Percentiles rank a stretch among this genome's conserved stretches.
phyloP scores from a whole-genome alignment of 2,888 invertebrate species.

The Melinopterus prodromus region DNA sequence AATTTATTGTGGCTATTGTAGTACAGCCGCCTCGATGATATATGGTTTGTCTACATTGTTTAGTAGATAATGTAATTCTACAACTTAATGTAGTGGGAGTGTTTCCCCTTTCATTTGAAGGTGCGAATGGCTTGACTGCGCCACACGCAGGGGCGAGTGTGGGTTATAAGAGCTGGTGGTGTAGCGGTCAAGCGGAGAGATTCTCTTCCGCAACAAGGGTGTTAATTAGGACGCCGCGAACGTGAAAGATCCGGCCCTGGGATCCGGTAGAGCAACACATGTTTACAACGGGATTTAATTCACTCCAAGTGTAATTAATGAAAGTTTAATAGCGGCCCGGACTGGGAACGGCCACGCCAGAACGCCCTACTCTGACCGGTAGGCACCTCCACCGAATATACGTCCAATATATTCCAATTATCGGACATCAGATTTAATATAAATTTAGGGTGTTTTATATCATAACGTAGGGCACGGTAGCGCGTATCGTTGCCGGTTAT shows the following conservation, averaged over 20 bases:
- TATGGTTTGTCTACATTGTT: neutral
- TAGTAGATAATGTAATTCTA: neutral
- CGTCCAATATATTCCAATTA: slow-evolving; percentile 19
- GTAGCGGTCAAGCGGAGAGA: slow-evolving; percentile 11
- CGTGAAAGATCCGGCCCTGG: slow-evolving; percentile 23
- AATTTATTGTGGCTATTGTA: no score
- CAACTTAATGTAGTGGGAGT: neutral
- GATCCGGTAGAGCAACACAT: slow-evolving; percentile 19
- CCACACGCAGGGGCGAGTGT: neutral
- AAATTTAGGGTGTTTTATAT: slow-evolving; percentile 20
- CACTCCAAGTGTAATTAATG: slow-evolving; percentile 32
- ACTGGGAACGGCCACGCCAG: slow-evolving; percentile 14
- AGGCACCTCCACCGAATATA: neutral
- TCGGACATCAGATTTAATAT: slow-evolving; percentile 18
- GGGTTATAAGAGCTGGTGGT: neutral
- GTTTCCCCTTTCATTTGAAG: neutral
- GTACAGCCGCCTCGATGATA: no score
- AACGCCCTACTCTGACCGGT: slow-evolving; percentile 10
- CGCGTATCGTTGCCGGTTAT: neutral
- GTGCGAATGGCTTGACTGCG: neutral
- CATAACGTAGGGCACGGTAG: neutral
- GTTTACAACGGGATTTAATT: slow-evolving; percentile 32
- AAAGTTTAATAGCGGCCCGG: slow-evolving; percentile 29
- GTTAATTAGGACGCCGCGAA: slow-evolving; percentile 17
- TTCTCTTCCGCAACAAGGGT: slow-evolving; percentile 23